phyloP scores from a whole-genome alignment of 2,113 vertebrate genomes.

The Laticauda laticaudata region DNA sequence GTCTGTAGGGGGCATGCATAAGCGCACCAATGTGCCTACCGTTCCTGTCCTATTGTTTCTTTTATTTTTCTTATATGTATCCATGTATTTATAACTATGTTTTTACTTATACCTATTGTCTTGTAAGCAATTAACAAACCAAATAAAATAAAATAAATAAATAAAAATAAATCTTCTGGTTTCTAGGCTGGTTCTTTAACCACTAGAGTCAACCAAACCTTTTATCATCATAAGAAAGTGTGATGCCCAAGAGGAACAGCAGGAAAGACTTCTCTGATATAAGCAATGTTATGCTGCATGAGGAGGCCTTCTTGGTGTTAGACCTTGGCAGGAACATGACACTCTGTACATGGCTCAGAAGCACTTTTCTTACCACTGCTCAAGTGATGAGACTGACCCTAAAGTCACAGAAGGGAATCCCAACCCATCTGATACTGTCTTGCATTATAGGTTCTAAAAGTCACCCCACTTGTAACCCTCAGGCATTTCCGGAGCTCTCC shows the following conservation, averaged over 20 bases:
- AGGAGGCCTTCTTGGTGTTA: background rate
- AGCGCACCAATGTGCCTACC: too few relatives aligned
- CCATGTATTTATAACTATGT: too few relatives aligned
- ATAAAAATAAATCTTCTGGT: background rate
- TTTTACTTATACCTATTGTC: too few relatives aligned
- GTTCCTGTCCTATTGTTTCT: too few relatives aligned
- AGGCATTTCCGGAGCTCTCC: background rate
- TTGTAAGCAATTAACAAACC: too few relatives aligned
- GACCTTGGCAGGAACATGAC: background rate
- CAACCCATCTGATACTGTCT: background rate
- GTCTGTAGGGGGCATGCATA: too few relatives aligned
- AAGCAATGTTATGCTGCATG: background rate
- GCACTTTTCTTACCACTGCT: background rate
- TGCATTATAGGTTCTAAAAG: background rate
- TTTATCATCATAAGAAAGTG: background rate
- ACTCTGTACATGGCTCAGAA: background rate
- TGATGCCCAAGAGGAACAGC: background rate
- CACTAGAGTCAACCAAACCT: background rate
- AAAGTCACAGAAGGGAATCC: background rate
- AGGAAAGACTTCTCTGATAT: background rate
- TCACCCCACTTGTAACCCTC: background rate
- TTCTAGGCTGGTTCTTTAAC: too few relatives aligned
- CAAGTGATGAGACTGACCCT: background rate
- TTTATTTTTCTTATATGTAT: too few relatives aligned
- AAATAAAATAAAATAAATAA: too few relatives aligned